These are phyloP conservation scores for Pyrgilauda ruficollis DNA, from an alignment of 2,113 vertebrate species.

Conservation along the genomic window DNA sequence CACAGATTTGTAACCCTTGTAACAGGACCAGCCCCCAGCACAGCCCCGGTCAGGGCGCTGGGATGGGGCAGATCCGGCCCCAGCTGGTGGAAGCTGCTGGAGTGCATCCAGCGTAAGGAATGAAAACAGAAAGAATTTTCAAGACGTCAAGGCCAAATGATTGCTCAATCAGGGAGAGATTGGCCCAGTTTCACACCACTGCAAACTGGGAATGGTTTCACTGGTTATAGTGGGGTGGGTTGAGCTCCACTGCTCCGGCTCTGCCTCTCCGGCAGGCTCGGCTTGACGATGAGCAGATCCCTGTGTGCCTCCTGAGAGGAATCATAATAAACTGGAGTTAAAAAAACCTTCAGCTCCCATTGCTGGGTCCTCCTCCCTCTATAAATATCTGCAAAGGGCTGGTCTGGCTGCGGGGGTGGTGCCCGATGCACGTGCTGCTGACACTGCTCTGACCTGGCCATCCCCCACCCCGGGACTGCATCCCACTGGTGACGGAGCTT, in stretches of 20 bases:
- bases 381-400: not conserved
- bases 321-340: not conserved
- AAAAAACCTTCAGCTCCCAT: not conserved
- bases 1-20: fast-evolving
- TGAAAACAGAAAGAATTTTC: not conserved
- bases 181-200: not conserved
- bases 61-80: fast-evolving
- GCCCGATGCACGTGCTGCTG: not conserved
- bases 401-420: fast-evolving
- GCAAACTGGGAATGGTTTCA: not conserved
- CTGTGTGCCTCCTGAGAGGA: fast-evolving
- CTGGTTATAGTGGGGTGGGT: not conserved
- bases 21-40: not conserved
- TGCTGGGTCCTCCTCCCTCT: not conserved
- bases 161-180: not conserved
- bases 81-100: not conserved
- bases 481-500: not conserved
- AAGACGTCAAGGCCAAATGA: not conserved
- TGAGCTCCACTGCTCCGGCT: not conserved
- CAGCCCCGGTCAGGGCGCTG: fast-evolving
- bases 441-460: not conserved
- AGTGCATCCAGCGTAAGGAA: fast-evolving
- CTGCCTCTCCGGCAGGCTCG: fast-evolving
- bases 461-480: fast-evolving
- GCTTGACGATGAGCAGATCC: not conserved